A percentile compares a stretch with the other conserved stretches of the same genome.
Conservation (phyloP, 2,113 vertebrate species). For the Pomatorhinus ruficollis region DNA sequence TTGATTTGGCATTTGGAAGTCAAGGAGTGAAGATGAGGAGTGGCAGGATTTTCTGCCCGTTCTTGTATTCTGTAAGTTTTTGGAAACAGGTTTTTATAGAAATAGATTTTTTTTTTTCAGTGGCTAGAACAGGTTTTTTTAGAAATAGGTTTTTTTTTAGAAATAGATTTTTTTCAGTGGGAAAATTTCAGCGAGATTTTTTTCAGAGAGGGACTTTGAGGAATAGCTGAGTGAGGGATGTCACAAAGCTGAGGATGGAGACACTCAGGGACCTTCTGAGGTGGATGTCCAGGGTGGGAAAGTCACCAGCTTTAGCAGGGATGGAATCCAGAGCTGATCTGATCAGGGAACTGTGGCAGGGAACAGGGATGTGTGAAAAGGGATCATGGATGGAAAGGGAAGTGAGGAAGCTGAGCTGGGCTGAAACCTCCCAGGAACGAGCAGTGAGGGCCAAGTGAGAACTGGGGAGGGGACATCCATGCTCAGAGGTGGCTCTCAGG, state of each 20-base stretch:
- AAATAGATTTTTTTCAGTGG: neutral
- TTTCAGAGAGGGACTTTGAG: neutral
- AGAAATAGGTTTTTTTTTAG: neutral
- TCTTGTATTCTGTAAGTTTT: rapidly evolving
- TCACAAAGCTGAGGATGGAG: neutral
- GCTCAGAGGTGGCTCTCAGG: neutral
- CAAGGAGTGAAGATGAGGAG: neutral
- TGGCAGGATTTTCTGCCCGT: neutral
- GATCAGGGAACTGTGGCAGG: neutral
- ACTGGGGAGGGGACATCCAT: rapidly evolving
- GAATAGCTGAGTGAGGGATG: neutral
- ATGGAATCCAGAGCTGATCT: neutral
- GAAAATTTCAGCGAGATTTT: neutral
- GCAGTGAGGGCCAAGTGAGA: neutral
- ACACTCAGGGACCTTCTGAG: neutral
- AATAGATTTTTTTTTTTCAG: neutral
- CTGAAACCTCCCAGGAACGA: neutral
- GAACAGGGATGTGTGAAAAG: neutral
- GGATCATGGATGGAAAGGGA: neutral
- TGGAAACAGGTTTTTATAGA: neutral
- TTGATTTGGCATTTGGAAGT: neutral
- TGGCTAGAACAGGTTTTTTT: rapidly evolving
- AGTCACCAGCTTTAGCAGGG: neutral
- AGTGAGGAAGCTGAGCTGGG: neutral
- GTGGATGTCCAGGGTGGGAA: neutral